Evolutionary conservation across 1,140 invertebrate species (phyloP).

Genomic region (Lasaia peninsularis): DNA sequence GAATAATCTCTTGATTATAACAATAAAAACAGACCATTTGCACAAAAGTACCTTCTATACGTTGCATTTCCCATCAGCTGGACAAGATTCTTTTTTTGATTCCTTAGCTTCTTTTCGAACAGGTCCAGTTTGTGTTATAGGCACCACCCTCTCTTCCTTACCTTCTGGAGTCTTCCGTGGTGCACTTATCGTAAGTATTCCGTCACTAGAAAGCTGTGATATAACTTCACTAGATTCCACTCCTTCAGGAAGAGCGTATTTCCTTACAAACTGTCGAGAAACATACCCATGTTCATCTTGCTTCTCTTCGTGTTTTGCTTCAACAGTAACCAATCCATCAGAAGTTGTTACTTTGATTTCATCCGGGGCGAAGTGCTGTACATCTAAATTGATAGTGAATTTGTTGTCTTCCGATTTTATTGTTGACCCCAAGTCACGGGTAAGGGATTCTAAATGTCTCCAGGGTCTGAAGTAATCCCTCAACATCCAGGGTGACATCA

Average conservation of each 20-base stretch:
- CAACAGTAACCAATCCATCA: slow-evolving; percentile 81
- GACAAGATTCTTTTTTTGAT: slow-evolving; percentile 6
- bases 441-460: slow-evolving; percentile 81
- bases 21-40: too few relatives aligned
- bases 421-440: slow-evolving; percentile 59
- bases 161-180: slow-evolving; percentile 77
- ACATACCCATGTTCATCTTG: slow-evolving; percentile 80
- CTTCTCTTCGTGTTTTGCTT: slow-evolving; percentile 84
- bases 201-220: slow-evolving; percentile 85
- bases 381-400: slow-evolving; percentile 58
- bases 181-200: slow-evolving; percentile 83
- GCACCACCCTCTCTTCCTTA: slow-evolving; percentile 64
- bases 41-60: neutral
- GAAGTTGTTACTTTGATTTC: slow-evolving; percentile 87
- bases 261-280: slow-evolving; percentile 83
- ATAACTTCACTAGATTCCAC: slow-evolving; percentile 82
- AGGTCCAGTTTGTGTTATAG: slow-evolving; percentile 57
- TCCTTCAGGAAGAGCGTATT: slow-evolving; percentile 81
- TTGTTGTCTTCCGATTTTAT: slow-evolving; percentile 71
- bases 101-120: slow-evolving; percentile 46
- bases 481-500: slow-evolving; percentile 39
- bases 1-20: too few relatives aligned
- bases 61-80: neutral
- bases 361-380: slow-evolving; percentile 79
- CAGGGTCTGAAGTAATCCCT: slow-evolving; percentile 77